Evolutionary conservation across 2,888 invertebrate genomes (phyloP), one percentile per base, ranked within the genome.

Genomic region (Neuroscelio doddi): DNA sequence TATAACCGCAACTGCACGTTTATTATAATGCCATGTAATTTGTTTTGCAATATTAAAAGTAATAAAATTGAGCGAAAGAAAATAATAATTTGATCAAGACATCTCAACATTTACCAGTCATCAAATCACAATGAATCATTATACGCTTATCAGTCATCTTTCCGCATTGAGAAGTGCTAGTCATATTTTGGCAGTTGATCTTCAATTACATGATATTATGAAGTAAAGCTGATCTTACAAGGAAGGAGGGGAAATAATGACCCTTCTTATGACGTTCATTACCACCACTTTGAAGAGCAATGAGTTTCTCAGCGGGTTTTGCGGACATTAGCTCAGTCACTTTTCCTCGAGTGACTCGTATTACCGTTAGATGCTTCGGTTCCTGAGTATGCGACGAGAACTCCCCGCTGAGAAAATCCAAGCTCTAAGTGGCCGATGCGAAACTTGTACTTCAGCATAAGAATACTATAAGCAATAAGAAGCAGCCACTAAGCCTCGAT

Each of bases 311-410:
- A 49, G 64, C 64, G 24, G 52, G 52, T 47, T 64, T 64, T 30
- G 53, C 46, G 64, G 39, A 14, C 58, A 58, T 64, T 50, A 64
- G 64, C 58, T 64, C 44, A 49, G 53, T 64, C 64, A 64, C 57
- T 64, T 57, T 64, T 64, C 53, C 58, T 49, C 50, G 49, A 52
- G 57, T 53, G 58, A 63, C 52, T 63, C 47, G 57, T 32, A 53
- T 58, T 58, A 53, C 64, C 64, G 64, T 64, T 64, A 64, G 49
- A 38, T 16, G 32, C 44, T 57, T 57, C 49, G 52, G 36, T 49
- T 42, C 5, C 52, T 17, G 51, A 50, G 45, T 56, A 10, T 46
- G 56, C 64, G 64, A 64, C 64, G 64, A 64, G 64, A 44, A 34
- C 52, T 57, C 57, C 57, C 52, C 57, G 52, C 53, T 58, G 53